Evolutionary conservation across 2,113 vertebrate genomes (phyloP), one percentile per base, ranked within the genome.

Genomic region (Notarius quadriscutis): DNA sequence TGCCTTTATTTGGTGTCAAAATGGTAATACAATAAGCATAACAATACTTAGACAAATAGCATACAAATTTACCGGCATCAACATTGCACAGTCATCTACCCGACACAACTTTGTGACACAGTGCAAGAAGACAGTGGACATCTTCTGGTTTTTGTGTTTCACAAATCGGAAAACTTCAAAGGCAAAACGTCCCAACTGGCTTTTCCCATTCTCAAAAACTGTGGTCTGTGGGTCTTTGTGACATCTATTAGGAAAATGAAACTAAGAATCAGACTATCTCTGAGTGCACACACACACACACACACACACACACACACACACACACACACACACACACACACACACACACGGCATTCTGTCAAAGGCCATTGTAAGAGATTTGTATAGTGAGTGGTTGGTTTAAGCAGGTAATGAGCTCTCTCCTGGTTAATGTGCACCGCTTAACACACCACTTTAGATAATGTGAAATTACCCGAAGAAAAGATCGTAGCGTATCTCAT

Each of bases 91-190:
- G 93, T 99, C 98, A 53, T 99, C 97, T 4, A 95, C 94, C 90
- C 96, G 94, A 93, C 98, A 99, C 67, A 99, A 94, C 91, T 99
- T 99, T 63, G 97, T 99, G 84, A 98, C 96, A 0, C 98, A 99
- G 93, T 99, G 98, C 90, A 99, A 93, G 91, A 99, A 99, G 80
- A 99, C 97, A 0, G 97, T 98, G 1, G 98, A 99, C 97, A 98
- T 99, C 94, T 97, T 99, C 94, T 99, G 98, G 93, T 99, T 97
- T 92, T 97, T 97, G 95, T 99, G 98, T 87, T 99, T 99, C 82
- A 99, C 97, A 84, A 99, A 99, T 55, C 98, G 97, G 92, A 99
- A 99, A 88, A 98, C 98, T 92, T 99, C 98, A 5, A 99, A 99
- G 51, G 98, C 98, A 92, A 99, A 99, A 0, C 97, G 96, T 0